These are phyloP conservation scores for Heliothis peltigera DNA, from an alignment of 2,888 invertebrate species.

Conservation along the genomic window DNA sequence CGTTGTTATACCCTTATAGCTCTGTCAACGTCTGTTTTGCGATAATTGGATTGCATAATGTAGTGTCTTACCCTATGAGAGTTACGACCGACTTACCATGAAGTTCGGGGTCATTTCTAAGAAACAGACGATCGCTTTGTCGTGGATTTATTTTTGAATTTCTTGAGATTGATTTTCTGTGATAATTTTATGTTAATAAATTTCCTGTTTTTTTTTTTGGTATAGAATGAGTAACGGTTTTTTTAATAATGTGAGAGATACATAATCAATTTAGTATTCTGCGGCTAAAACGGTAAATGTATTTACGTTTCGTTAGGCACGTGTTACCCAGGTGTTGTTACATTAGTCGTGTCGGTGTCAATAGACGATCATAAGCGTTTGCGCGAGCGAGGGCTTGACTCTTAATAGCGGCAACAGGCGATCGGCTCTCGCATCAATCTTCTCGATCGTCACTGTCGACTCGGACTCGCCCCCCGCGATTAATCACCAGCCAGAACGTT, in stretches of 20 bases:
- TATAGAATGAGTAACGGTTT: slow-evolving; percentile 1
- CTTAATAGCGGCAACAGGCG: slow-evolving; percentile 75
- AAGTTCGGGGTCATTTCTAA: slow-evolving; percentile 37
- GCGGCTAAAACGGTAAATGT: slow-evolving; percentile 44
- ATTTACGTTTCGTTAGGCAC: slow-evolving; percentile 51
- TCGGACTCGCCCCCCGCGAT: slow-evolving; percentile 82
- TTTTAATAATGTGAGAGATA: slow-evolving; percentile 1
- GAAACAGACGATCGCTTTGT: slow-evolving; percentile 8
- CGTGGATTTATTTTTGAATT: slow-evolving; percentile 8
- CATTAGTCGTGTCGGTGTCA: slow-evolving; percentile 65
- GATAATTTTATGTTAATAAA: not conserved
- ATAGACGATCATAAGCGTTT: slow-evolving; percentile 63
- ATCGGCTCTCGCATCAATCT: slow-evolving; percentile 80
- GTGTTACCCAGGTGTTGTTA: slow-evolving; percentile 53
- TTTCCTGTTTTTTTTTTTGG: slow-evolving; percentile 8
- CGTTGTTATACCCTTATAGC: slow-evolving; percentile 58
- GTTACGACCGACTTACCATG: slow-evolving; percentile 35
- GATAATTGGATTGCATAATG: slow-evolving; percentile 63
- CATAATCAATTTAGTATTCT: slow-evolving; percentile 29
- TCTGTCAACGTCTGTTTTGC: slow-evolving; percentile 58
- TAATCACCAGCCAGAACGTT: slow-evolving; percentile 84
- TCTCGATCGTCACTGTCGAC: slow-evolving; percentile 82
- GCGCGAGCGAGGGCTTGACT: slow-evolving; percentile 68
- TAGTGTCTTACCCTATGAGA: slow-evolving; percentile 54
- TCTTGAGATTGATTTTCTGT: slow-evolving; percentile 7